phyloP scores from a whole-genome alignment of 2,797 vertebrate species.

The Pseudochirops corinnae region DNA sequence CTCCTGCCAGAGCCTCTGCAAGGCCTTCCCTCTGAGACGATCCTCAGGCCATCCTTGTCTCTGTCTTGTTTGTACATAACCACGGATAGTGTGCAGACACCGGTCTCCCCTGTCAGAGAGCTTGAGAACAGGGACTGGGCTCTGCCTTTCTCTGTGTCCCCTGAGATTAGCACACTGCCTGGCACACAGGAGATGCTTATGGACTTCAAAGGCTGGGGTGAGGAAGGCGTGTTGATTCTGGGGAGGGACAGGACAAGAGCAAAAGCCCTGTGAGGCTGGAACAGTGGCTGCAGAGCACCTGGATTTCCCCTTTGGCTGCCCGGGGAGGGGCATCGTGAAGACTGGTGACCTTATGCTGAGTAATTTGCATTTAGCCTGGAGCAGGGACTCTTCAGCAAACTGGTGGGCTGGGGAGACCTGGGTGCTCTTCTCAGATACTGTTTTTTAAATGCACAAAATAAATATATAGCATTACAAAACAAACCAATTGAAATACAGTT shows the following conservation, averaged over 20 bases:
- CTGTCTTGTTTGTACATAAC: neutral
- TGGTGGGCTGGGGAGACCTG: neutral
- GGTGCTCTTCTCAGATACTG: neutral
- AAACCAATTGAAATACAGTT: neutral
- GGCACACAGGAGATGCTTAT: no score
- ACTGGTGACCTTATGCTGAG: neutral
- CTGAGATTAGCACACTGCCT: neutral
- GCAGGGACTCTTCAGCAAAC: neutral
- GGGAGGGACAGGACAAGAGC: rapidly evolving
- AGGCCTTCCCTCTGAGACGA: no score
- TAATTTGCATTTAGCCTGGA: neutral
- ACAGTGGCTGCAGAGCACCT: neutral
- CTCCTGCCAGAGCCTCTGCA: no score
- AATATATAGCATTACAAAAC: neutral
- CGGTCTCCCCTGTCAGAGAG: neutral
- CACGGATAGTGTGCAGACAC: rapidly evolving
- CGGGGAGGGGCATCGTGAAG: no score
- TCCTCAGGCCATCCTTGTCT: neutral
- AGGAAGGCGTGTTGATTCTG: neutral
- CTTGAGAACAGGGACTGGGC: neutral
- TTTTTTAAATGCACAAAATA: neutral
- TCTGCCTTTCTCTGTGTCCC: neutral
- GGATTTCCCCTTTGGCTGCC: no score
- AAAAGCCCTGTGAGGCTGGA: no score
- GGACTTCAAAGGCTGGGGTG: neutral